A percentile compares a stretch with the other conserved stretches of the same genome.
Conservation (phyloP, 2,888 invertebrate species). For the Caenorhabditis sp. region DNA sequence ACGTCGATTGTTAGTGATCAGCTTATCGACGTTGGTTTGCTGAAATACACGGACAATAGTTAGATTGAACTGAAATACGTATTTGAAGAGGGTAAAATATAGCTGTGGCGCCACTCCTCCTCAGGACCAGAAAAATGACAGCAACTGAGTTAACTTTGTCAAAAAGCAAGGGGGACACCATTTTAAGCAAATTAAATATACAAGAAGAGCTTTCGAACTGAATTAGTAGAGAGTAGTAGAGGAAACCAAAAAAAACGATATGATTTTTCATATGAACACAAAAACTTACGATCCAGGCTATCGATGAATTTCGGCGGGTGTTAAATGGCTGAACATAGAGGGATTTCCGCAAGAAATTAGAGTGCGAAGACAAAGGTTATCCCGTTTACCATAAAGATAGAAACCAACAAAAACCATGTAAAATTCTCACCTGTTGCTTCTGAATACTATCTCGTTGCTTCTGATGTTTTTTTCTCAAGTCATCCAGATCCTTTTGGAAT, state of each 20-base stretch:
- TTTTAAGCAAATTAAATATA: too few species aligned
- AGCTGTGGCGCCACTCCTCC: too few species aligned
- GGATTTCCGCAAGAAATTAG: background rate
- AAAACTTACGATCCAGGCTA: conserved; percentile 55
- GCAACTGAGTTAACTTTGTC: too few species aligned
- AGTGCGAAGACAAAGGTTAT: conserved; percentile 37
- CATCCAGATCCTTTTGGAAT: conserved; percentile 92
- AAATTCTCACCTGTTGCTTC: conserved; percentile 75
- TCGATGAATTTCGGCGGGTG: conserved; percentile 41
- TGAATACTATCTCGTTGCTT: conserved; percentile 91
- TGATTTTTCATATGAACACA: background rate
- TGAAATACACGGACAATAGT: conserved; percentile 23
- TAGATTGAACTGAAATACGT: background rate
- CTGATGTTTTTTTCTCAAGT: conserved; percentile 86
- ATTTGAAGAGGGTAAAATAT: background rate
- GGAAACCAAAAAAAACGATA: background rate
- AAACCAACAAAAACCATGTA: too few species aligned
- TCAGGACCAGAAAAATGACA: too few species aligned
- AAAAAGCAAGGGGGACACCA: too few species aligned
- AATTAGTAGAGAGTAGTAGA: conserved; percentile 1
- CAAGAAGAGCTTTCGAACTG: too few species aligned
- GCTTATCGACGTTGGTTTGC: conserved; percentile 69
- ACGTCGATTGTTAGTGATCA: conserved; percentile 62
- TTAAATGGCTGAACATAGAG: conserved; percentile 30
- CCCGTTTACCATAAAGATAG: background rate